Evolutionary conservation across 1,140 invertebrate species (phyloP), one percentile per base, ranked within the genome.

Genomic region (Orchesella cincta): DNA sequence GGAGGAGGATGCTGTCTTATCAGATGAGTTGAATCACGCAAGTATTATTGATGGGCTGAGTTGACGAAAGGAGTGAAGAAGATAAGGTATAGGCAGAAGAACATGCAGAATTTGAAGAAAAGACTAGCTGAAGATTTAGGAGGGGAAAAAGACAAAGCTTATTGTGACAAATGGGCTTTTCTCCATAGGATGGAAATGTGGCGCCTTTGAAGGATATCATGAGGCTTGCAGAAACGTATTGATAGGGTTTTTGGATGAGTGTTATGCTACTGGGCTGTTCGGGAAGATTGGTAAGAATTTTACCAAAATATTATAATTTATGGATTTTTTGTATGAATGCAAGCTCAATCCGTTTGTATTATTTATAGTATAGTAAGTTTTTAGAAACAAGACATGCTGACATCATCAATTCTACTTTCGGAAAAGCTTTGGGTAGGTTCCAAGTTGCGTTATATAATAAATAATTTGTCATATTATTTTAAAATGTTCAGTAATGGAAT

Each of bases 41-140:
- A 97, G 94, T 0, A 97, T 98, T 77, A 98, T 98, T 82, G 95
- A 98, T 84, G 95, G 95, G 1, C 94, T 97, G 74, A 86, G 95
- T 34, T 86, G 97, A 23, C 96, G 94, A 84, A 97, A 96, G 86
- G n/a, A n/a, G 95, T 94, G 8, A 90, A 94, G 83, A 93, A 93
- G 84, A 90, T 89, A 79, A 89, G 94, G 80, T 98, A 96, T 81
- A 92, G 92, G 74, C 94, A 97, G 85, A 89, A 92, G 84, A 90
- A 97, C 85, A 90, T 97, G 86, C 84, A 83, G 90, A 93, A 97
- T 86, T 87, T 97, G 80, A 94, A 96, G 86, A 88, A 79, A 91
- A 92, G 74, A 76, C 86, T 83, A 88, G 87, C 46, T 39, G 57
- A 29, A 86, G 88, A 23, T 88, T 89, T 12, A 88, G 93, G 33